phyloP scores from a whole-genome alignment of 2,797 vertebrate species.

The Pseudochaenichthys georgianus region DNA sequence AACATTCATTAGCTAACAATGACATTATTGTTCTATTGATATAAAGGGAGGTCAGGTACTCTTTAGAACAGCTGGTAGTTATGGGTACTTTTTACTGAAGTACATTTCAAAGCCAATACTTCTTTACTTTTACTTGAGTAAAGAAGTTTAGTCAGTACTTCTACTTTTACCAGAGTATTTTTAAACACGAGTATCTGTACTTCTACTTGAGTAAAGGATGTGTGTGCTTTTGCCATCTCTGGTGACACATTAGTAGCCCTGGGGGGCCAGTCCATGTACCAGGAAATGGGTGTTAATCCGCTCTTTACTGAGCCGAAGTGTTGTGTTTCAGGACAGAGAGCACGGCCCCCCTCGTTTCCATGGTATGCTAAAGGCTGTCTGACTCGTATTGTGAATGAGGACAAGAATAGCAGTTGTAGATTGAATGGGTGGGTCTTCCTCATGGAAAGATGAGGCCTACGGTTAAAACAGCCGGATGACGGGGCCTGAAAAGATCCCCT shows the following conservation, averaged over 20 bases:
- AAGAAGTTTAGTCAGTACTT: too few relatives aligned
- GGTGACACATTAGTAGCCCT: constrained; percentile 21
- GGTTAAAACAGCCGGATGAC: constrained; percentile 7
- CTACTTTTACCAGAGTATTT: too few relatives aligned
- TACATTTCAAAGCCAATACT: too few relatives aligned
- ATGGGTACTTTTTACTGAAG: too few relatives aligned
- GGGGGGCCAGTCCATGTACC: constrained; percentile 50
- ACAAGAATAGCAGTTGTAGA: neutral
- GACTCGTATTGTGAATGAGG: constrained; percentile 3
- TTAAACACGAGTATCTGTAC: too few relatives aligned
- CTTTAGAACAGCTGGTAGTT: too few relatives aligned
- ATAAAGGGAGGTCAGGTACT: too few relatives aligned
- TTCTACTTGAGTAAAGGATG: too few relatives aligned
- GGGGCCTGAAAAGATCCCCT: neutral
- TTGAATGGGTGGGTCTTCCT: neutral
- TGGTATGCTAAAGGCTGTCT: constrained; percentile 9
- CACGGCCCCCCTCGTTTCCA: constrained; percentile 42
- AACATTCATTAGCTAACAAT: too few relatives aligned
- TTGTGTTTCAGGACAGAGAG: constrained; percentile 46
- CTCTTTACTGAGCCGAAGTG: constrained; percentile 43
- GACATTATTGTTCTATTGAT: too few relatives aligned
- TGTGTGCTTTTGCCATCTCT: too few relatives aligned
- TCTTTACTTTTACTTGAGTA: too few relatives aligned
- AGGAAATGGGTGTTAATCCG: constrained; percentile 71
- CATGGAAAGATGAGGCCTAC: constrained; percentile 15